Evolutionary conservation across 2,797 vertebrate species (phyloP).

Genomic region (Sebastes kiyomatsui): DNA sequence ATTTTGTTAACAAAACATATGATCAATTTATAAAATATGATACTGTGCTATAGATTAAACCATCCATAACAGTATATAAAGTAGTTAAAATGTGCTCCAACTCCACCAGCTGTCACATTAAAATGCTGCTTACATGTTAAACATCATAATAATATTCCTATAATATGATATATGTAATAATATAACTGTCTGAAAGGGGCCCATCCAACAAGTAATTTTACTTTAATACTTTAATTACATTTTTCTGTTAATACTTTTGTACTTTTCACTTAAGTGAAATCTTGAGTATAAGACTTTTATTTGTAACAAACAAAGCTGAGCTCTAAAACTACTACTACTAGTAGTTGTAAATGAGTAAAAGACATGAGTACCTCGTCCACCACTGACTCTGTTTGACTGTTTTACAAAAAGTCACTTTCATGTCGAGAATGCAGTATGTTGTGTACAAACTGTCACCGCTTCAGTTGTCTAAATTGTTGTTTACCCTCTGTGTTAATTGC

Average conservation of each 20-base stretch:
- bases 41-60: neutral
- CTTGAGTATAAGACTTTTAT: neutral
- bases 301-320: too few species aligned
- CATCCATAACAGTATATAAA: neutral
- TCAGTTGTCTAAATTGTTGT: constrained; percentile 4
- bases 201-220: neutral
- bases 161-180: neutral
- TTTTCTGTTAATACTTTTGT: neutral
- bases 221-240: neutral
- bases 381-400: neutral
- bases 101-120: too few species aligned
- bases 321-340: too few species aligned
- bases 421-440: neutral
- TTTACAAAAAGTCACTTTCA: neutral
- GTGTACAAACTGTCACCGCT: neutral
- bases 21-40: neutral
- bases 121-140: too few species aligned
- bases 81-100: neutral
- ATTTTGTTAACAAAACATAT: neutral
- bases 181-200: too few species aligned
- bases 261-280: neutral
- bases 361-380: neutral
- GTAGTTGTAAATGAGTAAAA: too few species aligned
- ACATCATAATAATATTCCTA: neutral
- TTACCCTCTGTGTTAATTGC: constrained; percentile 29